These are phyloP conservation scores for Bubalus kerabau DNA, from an alignment of 2,113 vertebrate genomes.

Conservation along the genomic window DNA sequence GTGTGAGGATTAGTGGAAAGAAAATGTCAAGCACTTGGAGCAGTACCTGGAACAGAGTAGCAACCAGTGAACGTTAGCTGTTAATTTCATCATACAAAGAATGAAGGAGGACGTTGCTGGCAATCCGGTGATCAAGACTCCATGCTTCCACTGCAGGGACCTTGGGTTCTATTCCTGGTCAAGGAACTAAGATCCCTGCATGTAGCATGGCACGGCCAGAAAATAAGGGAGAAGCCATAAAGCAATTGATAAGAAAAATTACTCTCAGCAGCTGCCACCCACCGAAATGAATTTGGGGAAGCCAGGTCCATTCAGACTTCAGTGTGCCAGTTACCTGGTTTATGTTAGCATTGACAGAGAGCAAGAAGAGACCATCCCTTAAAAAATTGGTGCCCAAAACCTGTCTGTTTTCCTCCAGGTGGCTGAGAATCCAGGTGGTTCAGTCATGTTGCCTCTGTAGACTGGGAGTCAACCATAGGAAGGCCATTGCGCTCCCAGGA, in stretches of 20 bases:
- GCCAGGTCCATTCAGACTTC: background rate
- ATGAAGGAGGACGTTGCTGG: background rate
- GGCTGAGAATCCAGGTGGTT: background rate
- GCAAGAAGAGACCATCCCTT: background rate
- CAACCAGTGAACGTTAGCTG: background rate
- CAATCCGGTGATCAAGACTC: background rate
- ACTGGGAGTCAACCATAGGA: background rate
- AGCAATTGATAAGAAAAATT: background rate
- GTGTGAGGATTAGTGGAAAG: background rate
- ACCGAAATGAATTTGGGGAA: background rate
- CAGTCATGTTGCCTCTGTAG: background rate
- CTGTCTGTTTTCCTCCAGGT: background rate
- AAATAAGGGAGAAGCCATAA: background rate
- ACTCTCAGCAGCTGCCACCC: background rate
- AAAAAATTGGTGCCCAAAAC: background rate
- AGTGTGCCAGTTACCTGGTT: background rate
- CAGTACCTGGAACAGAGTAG: background rate
- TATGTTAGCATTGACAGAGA: background rate
- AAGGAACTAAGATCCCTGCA: background rate
- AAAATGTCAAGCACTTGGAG: background rate
- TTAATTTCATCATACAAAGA: too few species aligned
- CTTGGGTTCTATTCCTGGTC: background rate
- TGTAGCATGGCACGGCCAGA: background rate
- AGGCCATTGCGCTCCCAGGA: background rate
- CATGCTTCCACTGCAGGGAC: background rate